phyloP scores from a whole-genome alignment of 92 coral and sea anemone genomes.

The Galaxea fascicularis region DNA sequence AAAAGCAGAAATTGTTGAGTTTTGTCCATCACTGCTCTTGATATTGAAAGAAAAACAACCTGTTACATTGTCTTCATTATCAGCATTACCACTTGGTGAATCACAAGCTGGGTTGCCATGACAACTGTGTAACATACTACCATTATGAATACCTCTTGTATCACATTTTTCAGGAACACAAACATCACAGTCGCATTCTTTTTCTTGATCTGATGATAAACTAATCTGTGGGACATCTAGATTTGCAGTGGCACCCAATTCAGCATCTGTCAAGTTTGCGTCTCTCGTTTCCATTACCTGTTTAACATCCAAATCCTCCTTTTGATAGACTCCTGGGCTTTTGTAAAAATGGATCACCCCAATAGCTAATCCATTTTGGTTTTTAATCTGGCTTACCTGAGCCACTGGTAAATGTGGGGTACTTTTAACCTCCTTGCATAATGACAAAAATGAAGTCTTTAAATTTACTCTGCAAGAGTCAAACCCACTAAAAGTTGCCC shows the following conservation, averaged over 20 bases:
- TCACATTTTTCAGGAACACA: not conserved
- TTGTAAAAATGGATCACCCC: conserved; percentile 93
- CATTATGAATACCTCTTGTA: not conserved
- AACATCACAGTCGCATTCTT: not conserved
- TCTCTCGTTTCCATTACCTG: not conserved
- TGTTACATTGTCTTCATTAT: not conserved
- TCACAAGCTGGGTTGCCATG: not conserved
- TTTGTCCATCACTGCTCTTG: conserved; percentile 13
- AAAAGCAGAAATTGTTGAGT: conserved; percentile 41
- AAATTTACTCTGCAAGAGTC: conserved; percentile 65
- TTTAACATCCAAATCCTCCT: conserved; percentile 2
- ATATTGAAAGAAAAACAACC: conserved; percentile 6
- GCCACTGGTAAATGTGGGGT: conserved; percentile 54
- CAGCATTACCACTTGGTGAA: not conserved
- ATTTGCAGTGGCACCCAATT: not conserved
- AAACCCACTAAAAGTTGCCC: conserved; percentile 91
- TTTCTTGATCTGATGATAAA: not conserved
- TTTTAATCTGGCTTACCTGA: conserved; percentile 72
- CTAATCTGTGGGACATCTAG: not conserved
- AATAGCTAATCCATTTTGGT: conserved; percentile 81
- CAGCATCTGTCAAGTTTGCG: not conserved
- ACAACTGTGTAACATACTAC: not conserved
- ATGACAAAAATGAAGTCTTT: conserved; percentile 9
- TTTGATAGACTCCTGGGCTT: conserved; percentile 62
- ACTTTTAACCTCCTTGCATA: conserved; percentile 50